Conservation (phyloP, 2,113 vertebrate species). For the Sinocyclocheilus anshuiensis region DNA sequence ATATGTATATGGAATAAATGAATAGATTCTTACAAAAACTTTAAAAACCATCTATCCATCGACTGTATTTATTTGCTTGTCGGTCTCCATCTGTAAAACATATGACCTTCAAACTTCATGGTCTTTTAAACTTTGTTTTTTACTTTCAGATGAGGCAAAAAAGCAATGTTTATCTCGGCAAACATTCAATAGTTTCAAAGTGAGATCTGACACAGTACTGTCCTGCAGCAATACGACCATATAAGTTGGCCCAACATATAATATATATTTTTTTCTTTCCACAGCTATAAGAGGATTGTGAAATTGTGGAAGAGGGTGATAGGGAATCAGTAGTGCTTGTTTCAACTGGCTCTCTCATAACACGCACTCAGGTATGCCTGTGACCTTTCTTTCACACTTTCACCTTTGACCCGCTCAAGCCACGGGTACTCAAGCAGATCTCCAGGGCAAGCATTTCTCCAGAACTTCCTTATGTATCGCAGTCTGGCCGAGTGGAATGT, state of each 20-base stretch:
- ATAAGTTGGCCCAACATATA: background rate
- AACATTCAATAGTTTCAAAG: background rate
- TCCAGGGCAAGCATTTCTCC: constrained; percentile 31
- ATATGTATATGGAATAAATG: no score
- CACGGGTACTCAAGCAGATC: constrained; percentile 35
- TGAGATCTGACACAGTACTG: background rate
- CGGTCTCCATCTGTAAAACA: background rate
- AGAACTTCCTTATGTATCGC: background rate
- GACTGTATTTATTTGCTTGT: no score
- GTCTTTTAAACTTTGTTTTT: background rate
- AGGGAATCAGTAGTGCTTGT: background rate
- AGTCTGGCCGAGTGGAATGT: constrained; percentile 8
- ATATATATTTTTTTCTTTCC: no score
- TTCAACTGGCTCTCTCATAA: background rate
- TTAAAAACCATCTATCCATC: no score
- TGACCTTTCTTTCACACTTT: constrained; percentile 19
- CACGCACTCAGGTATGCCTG: constrained; percentile 16
- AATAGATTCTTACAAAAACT: no score
- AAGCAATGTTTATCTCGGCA: background rate
- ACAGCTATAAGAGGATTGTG: background rate
- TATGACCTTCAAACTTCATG: background rate
- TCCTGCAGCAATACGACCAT: background rate
- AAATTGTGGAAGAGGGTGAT: background rate
- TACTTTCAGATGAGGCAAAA: no score
- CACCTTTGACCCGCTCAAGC: constrained; percentile 8